These are phyloP conservation scores for Sprattus sprattus DNA, from an alignment of 2,113 vertebrate species.

Conservation along the genomic window DNA sequence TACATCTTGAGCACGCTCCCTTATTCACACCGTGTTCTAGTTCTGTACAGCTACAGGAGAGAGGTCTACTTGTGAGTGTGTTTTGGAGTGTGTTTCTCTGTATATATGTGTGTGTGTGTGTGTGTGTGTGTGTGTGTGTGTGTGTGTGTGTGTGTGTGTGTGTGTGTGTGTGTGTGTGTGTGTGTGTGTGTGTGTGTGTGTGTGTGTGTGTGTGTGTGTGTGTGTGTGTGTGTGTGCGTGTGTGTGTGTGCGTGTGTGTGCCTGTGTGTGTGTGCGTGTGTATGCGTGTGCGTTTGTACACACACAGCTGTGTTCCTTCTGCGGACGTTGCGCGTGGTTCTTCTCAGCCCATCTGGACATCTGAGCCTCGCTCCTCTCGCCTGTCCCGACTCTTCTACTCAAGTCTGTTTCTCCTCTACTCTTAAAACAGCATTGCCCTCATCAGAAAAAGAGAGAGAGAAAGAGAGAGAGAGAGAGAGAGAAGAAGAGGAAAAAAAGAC, in stretches of 20 bases:
- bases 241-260: neutral
- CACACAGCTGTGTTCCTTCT: neutral
- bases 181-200: neutral
- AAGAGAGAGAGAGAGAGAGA: constrained; percentile 55
- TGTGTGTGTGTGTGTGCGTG: neutral
- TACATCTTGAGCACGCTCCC: neutral
- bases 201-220: neutral
- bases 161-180: neutral
- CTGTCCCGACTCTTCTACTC: constrained; percentile 40
- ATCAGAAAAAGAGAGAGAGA: constrained; percentile 34
- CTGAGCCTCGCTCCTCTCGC: constrained; percentile 15
- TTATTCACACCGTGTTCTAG: neutral
- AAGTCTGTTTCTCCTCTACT: constrained; percentile 61
- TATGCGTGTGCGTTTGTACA: neutral
- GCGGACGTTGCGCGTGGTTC: neutral
- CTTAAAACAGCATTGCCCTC: constrained; percentile 61
- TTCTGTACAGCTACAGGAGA: neutral
- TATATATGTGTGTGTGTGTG: neutral
- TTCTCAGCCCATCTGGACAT: constrained; percentile 3
- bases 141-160: neutral
- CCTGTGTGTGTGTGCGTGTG: neutral
- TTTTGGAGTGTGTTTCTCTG: neutral
- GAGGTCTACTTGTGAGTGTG: neutral
- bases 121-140: neutral
- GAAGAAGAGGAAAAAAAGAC: constrained; percentile 16